Conservation (phyloP, 2,797 vertebrate genomes). For the Channallabes apus region DNA sequence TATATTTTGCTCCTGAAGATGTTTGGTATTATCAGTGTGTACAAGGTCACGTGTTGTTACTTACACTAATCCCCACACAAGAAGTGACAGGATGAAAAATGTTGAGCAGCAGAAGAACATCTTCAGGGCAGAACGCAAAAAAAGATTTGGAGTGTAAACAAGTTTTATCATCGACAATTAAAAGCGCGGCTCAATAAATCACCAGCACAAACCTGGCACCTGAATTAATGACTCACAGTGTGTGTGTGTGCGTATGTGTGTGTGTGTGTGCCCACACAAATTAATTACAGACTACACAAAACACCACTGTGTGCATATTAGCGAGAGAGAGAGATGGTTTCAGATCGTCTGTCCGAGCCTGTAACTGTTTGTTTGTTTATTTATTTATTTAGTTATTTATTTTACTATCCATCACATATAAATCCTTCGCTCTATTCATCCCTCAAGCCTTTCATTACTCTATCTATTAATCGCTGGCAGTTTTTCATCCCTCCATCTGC, state of each 20-base stretch:
- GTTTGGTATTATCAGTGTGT: not conserved
- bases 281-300: too few relatives aligned
- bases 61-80: not conserved
- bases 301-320: too few relatives aligned
- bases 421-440: too few relatives aligned
- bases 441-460: too few relatives aligned
- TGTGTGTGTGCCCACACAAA: not conserved
- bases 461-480: too few relatives aligned
- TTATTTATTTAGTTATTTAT: too few relatives aligned
- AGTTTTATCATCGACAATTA: constrained; percentile 70
- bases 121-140: not conserved
- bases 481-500: too few relatives aligned
- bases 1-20: not conserved
- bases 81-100: not conserved
- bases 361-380: too few relatives aligned
- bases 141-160: constrained; percentile 3
- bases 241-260: not conserved
- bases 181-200: constrained; percentile 62
- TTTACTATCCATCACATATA: too few relatives aligned
- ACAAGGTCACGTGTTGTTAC: not conserved
- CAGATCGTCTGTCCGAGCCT: too few relatives aligned
- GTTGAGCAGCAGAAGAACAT: constrained; percentile 12
- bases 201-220: constrained; percentile 59
- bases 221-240: constrained; percentile 60
- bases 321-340: too few relatives aligned